Evolutionary conservation across 2,888 invertebrate species (phyloP).

Genomic region (Meloe dianella): DNA sequence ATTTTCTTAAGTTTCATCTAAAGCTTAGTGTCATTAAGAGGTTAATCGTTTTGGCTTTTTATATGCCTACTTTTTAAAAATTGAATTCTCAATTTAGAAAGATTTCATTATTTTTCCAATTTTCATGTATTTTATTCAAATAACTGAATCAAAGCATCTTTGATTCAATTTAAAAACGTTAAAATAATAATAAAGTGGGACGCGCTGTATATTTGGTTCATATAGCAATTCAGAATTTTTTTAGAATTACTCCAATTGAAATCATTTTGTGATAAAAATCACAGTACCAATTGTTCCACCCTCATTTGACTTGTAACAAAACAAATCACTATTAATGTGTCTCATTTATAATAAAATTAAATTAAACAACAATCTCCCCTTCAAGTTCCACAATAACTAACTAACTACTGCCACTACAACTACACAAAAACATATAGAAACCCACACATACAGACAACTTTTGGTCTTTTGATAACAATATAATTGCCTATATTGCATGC

Average conservation of each 20-base stretch:
- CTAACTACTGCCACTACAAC: neutral
- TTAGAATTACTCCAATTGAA: neutral
- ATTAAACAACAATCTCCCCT: constrained; percentile 11
- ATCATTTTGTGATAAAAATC: neutral
- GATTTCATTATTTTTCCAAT: too few species aligned
- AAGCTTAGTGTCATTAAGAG: too few species aligned
- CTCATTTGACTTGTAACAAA: neutral
- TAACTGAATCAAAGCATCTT: too few species aligned
- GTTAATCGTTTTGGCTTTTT: too few species aligned
- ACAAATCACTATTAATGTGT: constrained; percentile 10
- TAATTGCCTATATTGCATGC: constrained; percentile 10
- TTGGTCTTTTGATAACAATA: constrained; percentile 8
- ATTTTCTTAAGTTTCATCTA: too few species aligned
- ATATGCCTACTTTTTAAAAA: too few species aligned
- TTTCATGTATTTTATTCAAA: too few species aligned
- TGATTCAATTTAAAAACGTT: too few species aligned
- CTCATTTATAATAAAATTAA: constrained; percentile 11
- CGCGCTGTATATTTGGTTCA: too few species aligned
- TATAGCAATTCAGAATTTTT: neutral
- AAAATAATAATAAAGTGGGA: too few species aligned
- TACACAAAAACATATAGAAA: neutral
- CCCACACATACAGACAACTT: neutral
- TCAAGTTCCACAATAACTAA: neutral
- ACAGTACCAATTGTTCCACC: neutral
- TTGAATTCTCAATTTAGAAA: too few species aligned